Percentiles rank a stretch among this genome's conserved stretches.
phyloP scores from a whole-genome alignment of 2,888 invertebrate genomes.

The Syrphus vitripennis region DNA sequence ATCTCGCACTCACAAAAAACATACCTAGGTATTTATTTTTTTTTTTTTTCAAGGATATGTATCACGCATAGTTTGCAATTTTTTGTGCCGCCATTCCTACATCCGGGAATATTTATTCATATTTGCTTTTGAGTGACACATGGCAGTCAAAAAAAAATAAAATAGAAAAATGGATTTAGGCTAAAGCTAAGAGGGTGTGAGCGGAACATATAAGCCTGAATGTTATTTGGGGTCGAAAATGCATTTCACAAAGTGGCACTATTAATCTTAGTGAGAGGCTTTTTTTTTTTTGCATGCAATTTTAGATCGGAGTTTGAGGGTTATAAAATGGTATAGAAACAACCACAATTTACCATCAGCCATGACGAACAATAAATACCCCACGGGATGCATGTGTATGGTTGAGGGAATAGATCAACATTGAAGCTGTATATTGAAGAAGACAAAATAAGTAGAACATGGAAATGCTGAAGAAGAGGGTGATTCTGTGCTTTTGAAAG shows the following conservation, averaged over 20 bases:
- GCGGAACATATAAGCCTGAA: not conserved
- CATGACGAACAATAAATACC: slow-evolving; percentile 31
- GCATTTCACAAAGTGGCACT: slow-evolving; percentile 60
- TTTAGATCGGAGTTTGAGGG: slow-evolving; percentile 30
- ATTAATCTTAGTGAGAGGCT: slow-evolving; percentile 48
- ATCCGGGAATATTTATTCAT: slow-evolving; percentile 51
- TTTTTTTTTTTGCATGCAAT: not conserved
- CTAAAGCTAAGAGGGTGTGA: not conserved
- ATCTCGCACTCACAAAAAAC: not conserved
- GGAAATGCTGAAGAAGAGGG: not conserved
- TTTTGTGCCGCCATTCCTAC: slow-evolving; percentile 23
- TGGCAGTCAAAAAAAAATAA: not conserved
- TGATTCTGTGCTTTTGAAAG: not conserved
- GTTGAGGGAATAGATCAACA: slow-evolving; percentile 33
- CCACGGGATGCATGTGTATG: not conserved
- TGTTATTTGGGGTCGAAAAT: slow-evolving; percentile 22
- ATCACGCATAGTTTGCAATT: slow-evolving; percentile 53
- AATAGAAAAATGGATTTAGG: not conserved
- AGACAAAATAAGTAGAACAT: too few relatives aligned
- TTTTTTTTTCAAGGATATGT: slow-evolving; percentile 39
- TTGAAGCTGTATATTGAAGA: slow-evolving; percentile 12
- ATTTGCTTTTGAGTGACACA: slow-evolving; percentile 53
- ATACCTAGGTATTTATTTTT: not conserved
- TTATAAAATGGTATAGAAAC: slow-evolving; percentile 23
- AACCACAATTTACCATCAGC: slow-evolving; percentile 14